phyloP scores from a whole-genome alignment of 2,797 vertebrate genomes.

The Gephyroberyx darwinii region DNA sequence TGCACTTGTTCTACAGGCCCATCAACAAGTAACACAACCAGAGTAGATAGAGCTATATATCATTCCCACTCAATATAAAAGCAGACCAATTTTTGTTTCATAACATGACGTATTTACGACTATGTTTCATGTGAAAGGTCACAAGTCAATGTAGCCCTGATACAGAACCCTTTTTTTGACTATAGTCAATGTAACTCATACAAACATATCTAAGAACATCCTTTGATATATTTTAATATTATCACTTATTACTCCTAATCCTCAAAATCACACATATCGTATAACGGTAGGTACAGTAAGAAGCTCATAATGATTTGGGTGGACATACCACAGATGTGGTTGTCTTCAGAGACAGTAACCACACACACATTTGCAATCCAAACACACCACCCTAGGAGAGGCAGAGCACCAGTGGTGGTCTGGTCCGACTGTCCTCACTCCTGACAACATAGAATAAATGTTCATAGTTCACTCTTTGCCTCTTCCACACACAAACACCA shows the following conservation, averaged over 20 bases:
- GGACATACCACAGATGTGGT: slow-evolving; percentile 41
- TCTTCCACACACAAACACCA: slow-evolving; percentile 13
- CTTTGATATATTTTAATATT: too few species aligned
- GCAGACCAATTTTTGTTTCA: neutral
- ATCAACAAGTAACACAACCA: too few species aligned
- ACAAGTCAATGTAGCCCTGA: too few species aligned
- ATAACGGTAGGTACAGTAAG: neutral
- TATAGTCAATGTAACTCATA: neutral
- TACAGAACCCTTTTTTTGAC: too few species aligned
- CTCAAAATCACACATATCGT: neutral
- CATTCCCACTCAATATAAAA: neutral
- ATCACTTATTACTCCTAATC: slow-evolving; percentile 13
- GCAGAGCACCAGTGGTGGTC: slow-evolving; percentile 52
- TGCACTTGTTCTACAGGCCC: too few species aligned
- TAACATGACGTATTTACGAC: too few species aligned
- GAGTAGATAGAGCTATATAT: too few species aligned
- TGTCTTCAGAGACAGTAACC: slow-evolving; percentile 64
- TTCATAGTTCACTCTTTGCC: slow-evolving; percentile 8
- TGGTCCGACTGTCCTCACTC: slow-evolving; percentile 30
- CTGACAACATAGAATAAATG: slow-evolving; percentile 43
- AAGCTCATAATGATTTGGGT: slow-evolving; percentile 21
- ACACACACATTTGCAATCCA: slow-evolving; percentile 61
- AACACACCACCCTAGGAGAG: slow-evolving; percentile 52
- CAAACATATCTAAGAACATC: neutral
- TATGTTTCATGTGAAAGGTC: neutral